These are phyloP conservation scores for Ramphastos sulfuratus DNA, from an alignment of 2,113 vertebrate genomes.

Conservation along the genomic window DNA sequence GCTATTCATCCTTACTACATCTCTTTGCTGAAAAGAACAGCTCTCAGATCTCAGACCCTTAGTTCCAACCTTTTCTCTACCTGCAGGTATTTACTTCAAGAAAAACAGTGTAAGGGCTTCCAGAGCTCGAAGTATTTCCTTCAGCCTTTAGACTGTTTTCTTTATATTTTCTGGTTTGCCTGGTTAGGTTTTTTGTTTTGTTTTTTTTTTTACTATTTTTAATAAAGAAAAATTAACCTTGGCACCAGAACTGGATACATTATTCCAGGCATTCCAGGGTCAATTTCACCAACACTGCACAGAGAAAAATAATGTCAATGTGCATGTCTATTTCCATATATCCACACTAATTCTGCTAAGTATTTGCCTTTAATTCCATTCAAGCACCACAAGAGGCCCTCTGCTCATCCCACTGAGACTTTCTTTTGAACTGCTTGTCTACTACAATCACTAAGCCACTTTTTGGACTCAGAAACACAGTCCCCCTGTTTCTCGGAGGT, in stretches of 20 bases:
- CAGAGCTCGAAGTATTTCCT: neutral
- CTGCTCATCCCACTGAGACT: neutral
- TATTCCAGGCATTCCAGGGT: neutral
- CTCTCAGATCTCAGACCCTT: neutral
- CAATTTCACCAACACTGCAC: neutral
- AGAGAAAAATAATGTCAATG: neutral
- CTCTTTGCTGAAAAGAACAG: neutral
- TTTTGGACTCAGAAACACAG: neutral
- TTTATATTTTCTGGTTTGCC: neutral
- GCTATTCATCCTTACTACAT: neutral
- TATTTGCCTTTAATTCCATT: neutral
- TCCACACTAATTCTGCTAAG: neutral
- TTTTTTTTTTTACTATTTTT: neutral
- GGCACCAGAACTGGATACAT: neutral
- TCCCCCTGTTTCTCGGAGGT: neutral
- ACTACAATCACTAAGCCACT: neutral
- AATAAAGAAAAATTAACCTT: neutral
- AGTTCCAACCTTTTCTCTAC: neutral
- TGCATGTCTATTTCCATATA: neutral
- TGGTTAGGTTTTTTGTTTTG: neutral
- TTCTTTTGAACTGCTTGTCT: neutral
- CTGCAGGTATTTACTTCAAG: neutral
- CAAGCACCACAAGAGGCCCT: neutral
- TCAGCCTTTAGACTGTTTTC: neutral
- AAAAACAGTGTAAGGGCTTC: neutral